Evolutionary conservation across 92 coral and sea anemone genomes (phyloP).

Genomic region (Phenganax stokvisi): DNA sequence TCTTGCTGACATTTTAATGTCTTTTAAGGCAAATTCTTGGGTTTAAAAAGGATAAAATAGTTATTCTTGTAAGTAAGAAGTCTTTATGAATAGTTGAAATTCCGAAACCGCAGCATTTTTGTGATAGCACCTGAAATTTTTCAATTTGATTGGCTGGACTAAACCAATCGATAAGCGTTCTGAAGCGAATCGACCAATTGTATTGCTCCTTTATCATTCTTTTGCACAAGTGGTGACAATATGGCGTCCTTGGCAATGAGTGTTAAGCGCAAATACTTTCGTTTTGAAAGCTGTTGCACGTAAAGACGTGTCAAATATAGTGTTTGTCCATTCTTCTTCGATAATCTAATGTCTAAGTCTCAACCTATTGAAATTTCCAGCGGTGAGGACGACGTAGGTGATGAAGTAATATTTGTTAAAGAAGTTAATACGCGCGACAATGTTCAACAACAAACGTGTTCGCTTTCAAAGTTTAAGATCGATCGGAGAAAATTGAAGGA

Average conservation of each 20-base stretch:
- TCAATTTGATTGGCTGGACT: background rate
- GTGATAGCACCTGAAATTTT: background rate
- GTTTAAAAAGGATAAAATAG: background rate
- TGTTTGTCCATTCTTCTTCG: no score
- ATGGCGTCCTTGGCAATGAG: background rate
- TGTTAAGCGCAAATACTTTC: background rate
- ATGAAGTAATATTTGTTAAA: background rate
- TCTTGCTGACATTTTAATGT: conserved; percentile 22
- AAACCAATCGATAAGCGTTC: background rate
- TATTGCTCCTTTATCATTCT: background rate
- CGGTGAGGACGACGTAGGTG: conserved; percentile 5
- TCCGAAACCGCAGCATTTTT: background rate
- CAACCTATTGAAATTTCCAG: conserved; percentile 9
- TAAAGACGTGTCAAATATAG: no score
- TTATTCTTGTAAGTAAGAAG: no score
- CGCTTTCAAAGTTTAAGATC: background rate
- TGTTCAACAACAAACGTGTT: background rate
- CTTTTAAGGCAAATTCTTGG: background rate
- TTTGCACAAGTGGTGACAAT: background rate
- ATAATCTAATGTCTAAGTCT: background rate
- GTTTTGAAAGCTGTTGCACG: background rate
- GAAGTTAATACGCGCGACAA: background rate
- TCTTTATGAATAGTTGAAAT: background rate
- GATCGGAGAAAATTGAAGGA: background rate
- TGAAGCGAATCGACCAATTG: background rate